These are phyloP conservation scores for Euphydryas editha DNA, from an alignment of 2,888 invertebrate species.

Conservation along the genomic window DNA sequence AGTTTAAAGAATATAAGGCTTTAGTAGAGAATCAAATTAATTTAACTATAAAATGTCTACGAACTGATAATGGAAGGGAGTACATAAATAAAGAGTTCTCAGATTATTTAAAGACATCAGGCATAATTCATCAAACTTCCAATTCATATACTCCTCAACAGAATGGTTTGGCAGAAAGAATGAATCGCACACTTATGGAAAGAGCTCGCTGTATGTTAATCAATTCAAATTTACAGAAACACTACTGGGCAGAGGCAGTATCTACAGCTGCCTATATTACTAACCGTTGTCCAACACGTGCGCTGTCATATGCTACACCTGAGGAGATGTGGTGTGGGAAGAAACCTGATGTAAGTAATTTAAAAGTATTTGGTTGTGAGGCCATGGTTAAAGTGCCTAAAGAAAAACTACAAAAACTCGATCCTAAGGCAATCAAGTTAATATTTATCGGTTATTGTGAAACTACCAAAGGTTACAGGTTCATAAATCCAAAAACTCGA, in stretches of 20 bases:
- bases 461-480: background rate
- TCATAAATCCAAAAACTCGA: background rate
- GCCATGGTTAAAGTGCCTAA: background rate
- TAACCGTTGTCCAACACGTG: too few relatives aligned
- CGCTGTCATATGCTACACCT: too few relatives aligned
- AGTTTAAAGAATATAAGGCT: background rate
- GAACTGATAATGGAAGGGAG: background rate
- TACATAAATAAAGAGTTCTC: background rate
- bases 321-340: too few relatives aligned
- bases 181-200: background rate
- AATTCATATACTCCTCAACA: background rate
- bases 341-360: too few relatives aligned
- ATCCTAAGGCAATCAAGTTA: background rate
- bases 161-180: too few relatives aligned
- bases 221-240: background rate
- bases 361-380: background rate
- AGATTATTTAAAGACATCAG: background rate
- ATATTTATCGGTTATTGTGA: background rate
- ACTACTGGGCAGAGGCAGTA: background rate
- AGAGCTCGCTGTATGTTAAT: background rate
- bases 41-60: background rate
- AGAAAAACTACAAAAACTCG: background rate
- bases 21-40: background rate
- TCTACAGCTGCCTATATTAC: too few relatives aligned
- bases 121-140: background rate